Percentiles rank a stretch among this genome's conserved stretches.
Conservation (phyloP, 1,140 invertebrate species). For the Campoletis sonorensis region DNA sequence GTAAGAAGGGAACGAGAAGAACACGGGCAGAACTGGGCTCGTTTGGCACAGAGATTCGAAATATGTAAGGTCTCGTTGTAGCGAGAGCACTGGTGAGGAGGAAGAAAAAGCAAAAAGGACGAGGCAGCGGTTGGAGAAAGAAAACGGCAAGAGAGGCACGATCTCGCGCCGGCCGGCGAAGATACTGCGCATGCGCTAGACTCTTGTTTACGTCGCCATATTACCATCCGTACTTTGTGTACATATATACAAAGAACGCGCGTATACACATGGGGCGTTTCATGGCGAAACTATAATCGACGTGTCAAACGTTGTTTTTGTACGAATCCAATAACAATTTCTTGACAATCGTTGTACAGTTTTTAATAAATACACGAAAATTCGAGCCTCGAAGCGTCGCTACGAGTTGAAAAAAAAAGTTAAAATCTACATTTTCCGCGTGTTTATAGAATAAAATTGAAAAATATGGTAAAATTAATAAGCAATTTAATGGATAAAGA, state of each 20-base stretch:
- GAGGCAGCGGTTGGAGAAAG: conserved; percentile 18
- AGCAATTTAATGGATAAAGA: no score
- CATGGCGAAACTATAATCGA: not conserved
- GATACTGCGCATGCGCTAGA: conserved; percentile 64
- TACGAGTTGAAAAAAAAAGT: no score
- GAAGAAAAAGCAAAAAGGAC: not conserved
- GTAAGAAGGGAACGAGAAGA: conserved; percentile 27
- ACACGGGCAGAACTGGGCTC: conserved; percentile 20
- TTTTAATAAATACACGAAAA: no score
- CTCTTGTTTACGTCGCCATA: conserved; percentile 73
- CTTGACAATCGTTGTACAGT: no score
- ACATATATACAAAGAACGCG: not conserved
- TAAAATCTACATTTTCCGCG: no score
- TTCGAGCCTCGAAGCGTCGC: no score
- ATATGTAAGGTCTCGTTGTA: conserved; percentile 29
- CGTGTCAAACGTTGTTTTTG: no score
- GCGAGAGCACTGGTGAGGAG: not conserved
- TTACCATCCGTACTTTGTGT: conserved; percentile 47
- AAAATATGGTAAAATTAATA: no score
- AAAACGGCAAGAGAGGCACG: conserved; percentile 42
- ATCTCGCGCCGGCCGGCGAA: conserved; percentile 27
- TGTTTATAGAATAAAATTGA: no score
- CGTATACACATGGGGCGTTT: not conserved
- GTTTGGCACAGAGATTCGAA: conserved; percentile 3
- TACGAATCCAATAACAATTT: no score